Evolutionary conservation across 1,140 invertebrate genomes (phyloP).

Genomic region (Melipona quadrifasciata): DNA sequence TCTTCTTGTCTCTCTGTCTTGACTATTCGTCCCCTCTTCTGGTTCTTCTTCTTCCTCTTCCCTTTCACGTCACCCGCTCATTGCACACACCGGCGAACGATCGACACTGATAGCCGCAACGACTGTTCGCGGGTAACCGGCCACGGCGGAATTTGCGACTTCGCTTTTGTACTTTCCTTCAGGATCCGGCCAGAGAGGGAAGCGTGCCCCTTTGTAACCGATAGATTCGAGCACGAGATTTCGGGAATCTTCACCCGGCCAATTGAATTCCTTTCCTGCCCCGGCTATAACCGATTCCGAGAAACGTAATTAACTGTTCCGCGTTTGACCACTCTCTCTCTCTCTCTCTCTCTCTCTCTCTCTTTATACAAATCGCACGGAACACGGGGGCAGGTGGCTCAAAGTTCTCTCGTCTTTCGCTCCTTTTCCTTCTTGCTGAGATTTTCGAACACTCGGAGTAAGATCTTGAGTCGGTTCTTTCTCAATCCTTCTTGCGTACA

Average conservation of each 20-base stretch:
- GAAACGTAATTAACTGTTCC: slow-evolving; percentile 27
- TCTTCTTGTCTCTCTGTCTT: background rate
- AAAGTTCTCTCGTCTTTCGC: background rate
- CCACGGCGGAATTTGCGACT: slow-evolving; percentile 68
- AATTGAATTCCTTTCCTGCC: slow-evolving; percentile 19
- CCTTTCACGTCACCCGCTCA: slow-evolving; percentile 51
- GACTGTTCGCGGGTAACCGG: slow-evolving; percentile 50
- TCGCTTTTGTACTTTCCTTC: slow-evolving; percentile 41
- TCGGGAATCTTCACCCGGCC: slow-evolving; percentile 24
- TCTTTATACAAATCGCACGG: slow-evolving; percentile 1
- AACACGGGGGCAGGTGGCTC: background rate
- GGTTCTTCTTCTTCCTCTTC: slow-evolving; percentile 16
- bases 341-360: background rate
- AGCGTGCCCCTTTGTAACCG: slow-evolving; percentile 36
- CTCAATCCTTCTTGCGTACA: too few species aligned
- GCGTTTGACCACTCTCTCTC: background rate
- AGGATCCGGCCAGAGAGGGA: background rate
- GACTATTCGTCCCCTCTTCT: background rate
- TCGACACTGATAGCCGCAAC: slow-evolving; percentile 75
- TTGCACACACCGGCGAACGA: slow-evolving; percentile 60
- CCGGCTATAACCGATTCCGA: background rate
- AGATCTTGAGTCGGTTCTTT: too few species aligned
- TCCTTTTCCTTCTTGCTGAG: background rate
- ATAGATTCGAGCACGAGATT: slow-evolving; percentile 39
- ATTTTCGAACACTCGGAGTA: background rate